Evolutionary conservation across 2,797 vertebrate species (phyloP).

Genomic region (Sternotherus odoratus): DNA sequence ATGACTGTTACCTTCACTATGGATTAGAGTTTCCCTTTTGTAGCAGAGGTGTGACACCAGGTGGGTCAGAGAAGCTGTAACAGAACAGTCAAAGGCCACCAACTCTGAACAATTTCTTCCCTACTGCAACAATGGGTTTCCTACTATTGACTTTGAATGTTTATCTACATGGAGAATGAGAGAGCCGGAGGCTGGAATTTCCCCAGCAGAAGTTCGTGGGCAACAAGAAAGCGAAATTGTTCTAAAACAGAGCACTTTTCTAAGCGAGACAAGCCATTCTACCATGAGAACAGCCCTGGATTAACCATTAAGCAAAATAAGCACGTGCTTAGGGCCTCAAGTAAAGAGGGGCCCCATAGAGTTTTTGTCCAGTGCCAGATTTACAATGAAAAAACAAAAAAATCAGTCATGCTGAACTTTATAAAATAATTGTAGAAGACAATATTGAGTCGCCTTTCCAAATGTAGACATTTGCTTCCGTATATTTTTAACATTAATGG

Average conservation of each 20-base stretch:
- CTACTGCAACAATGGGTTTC: too few relatives aligned
- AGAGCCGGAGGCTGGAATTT: background rate
- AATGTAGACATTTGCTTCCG: too few relatives aligned
- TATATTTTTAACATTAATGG: too few relatives aligned
- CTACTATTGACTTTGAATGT: background rate
- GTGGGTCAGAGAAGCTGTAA: background rate
- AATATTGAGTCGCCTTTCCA: too few relatives aligned
- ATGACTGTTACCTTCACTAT: background rate
- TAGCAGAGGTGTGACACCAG: background rate
- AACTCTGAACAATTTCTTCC: background rate
- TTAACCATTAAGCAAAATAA: too few relatives aligned
- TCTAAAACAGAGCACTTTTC: background rate
- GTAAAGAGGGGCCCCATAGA: too few relatives aligned
- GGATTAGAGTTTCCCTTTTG: background rate
- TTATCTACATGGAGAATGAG: background rate
- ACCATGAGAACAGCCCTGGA: slow-evolving; percentile 7
- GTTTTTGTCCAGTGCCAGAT: too few relatives aligned
- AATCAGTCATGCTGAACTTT: too few relatives aligned
- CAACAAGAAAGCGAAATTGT: background rate
- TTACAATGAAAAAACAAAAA: too few relatives aligned
- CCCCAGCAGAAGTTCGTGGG: background rate
- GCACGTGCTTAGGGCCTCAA: too few relatives aligned
- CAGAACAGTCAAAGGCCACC: background rate
- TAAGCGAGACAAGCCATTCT: background rate
- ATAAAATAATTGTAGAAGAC: too few relatives aligned